Percentiles rank a stretch among this genome's conserved stretches.
Evolutionary conservation across 2,888 invertebrate species (phyloP).

Genomic region (Andrena praecox): DNA sequence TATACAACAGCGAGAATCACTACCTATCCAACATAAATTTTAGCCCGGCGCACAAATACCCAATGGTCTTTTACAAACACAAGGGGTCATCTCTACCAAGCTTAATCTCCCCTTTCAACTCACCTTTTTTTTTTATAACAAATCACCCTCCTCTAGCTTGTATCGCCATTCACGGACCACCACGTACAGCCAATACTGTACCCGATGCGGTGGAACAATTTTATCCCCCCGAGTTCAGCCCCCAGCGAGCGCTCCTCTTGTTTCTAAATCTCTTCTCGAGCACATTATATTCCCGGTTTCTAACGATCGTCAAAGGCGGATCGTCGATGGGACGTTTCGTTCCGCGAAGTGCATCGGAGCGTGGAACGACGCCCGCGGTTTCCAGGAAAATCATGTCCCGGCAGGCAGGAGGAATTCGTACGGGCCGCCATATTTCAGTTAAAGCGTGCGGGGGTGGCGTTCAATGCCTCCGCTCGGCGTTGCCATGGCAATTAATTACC

Average conservation of each 20-base stretch:
- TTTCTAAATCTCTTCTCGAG: constrained; percentile 22
- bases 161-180: neutral
- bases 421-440: constrained; percentile 85
- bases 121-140: neutral
- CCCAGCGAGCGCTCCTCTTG: neutral
- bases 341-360: constrained; percentile 34
- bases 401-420: constrained; percentile 80
- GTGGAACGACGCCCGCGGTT: constrained; percentile 54
- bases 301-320: constrained; percentile 42
- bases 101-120: too few species aligned
- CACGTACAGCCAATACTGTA: neutral
- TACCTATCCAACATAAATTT: too few species aligned
- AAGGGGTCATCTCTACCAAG: too few species aligned
- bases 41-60: too few species aligned
- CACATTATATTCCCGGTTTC: constrained; percentile 38
- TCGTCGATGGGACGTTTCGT: constrained; percentile 35
- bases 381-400: constrained; percentile 61
- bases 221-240: neutral
- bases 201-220: constrained; percentile 13
- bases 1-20: too few species aligned
- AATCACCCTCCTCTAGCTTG: neutral
- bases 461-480: constrained; percentile 83
- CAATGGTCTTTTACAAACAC: too few species aligned
- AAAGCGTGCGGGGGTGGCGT: constrained; percentile 82
- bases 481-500: constrained; percentile 85